Evolutionary conservation across 2,113 vertebrate genomes (phyloP).

Genomic region (Perognathus longimembris): DNA sequence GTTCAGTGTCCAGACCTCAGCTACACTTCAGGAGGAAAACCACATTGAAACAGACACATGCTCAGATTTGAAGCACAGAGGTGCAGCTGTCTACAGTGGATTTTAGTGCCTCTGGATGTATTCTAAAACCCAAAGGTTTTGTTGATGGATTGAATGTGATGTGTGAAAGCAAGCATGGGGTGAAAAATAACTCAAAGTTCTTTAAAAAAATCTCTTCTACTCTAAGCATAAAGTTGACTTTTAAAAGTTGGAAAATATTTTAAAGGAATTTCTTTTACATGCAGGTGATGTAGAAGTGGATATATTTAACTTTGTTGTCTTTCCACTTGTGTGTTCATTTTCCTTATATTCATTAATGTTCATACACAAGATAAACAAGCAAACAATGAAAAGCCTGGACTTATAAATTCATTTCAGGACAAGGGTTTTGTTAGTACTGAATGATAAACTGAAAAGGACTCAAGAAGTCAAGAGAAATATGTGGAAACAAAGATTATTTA

Average conservation of each 20-base stretch:
- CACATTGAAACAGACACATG: conserved; percentile 23
- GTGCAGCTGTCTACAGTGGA: neutral
- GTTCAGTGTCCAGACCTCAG: neutral
- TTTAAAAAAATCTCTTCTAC: neutral
- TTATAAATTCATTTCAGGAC: neutral
- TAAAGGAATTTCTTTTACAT: neutral
- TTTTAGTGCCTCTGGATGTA: conserved; percentile 41
- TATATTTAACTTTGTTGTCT: neutral
- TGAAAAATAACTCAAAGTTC: conserved; percentile 13
- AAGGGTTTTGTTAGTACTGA: neutral
- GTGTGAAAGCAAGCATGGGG: conserved; percentile 1
- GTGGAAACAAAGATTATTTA: neutral
- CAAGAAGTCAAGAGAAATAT: neutral
- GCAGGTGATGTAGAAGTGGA: neutral
- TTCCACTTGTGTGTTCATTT: no score
- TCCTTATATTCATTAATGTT: neutral
- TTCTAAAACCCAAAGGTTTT: conserved; percentile 37
- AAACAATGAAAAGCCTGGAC: no score
- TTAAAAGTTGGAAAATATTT: conserved; percentile 3
- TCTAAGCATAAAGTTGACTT: neutral
- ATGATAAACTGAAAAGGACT: neutral
- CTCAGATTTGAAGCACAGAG: neutral
- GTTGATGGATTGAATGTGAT: conserved; percentile 37
- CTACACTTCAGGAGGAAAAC: neutral
- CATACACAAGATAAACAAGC: neutral